Conservation (phyloP, 30 jellyfish, hydroid and myxozoan species). For the Mastigias papua region DNA sequence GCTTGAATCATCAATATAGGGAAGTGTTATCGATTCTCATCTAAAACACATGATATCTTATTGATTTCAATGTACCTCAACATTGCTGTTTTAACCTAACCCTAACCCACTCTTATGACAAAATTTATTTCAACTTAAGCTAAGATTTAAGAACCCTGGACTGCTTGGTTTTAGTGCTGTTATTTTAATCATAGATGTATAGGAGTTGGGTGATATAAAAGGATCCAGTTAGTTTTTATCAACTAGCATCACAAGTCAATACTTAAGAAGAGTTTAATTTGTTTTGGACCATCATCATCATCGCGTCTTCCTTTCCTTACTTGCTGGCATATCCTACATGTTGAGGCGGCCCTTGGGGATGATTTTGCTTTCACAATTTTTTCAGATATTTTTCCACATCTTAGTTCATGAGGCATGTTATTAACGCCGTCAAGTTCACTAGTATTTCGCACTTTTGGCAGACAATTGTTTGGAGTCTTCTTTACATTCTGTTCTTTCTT, state of each 20-base stretch:
- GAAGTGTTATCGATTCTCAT: too few species aligned
- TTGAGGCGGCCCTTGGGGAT: neutral
- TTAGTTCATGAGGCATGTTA: slow-evolving; percentile 60
- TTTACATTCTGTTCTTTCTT: neutral
- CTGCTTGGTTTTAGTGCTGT: too few species aligned
- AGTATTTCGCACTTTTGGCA: slow-evolving; percentile 15
- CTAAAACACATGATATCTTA: too few species aligned
- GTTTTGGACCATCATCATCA: neutral
- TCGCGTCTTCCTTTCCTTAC: neutral
- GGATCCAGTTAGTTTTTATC: too few species aligned
- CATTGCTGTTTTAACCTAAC: too few species aligned
- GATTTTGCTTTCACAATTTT: neutral
- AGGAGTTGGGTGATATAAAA: too few species aligned
- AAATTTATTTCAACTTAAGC: too few species aligned
- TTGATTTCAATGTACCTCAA: too few species aligned
- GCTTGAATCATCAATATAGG: too few species aligned
- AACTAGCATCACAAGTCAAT: slow-evolving; percentile 27
- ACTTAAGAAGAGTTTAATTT: slow-evolving; percentile 33
- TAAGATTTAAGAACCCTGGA: too few species aligned
- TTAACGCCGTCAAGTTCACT: neutral
- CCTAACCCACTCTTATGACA: too few species aligned
- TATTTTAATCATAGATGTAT: too few species aligned
- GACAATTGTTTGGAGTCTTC: neutral
- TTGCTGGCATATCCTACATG: slow-evolving; percentile 34
- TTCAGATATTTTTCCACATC: slow-evolving; percentile 25